Evolutionary conservation across 2,888 invertebrate genomes (phyloP).

Genomic region (Oscheius onirici): DNA sequence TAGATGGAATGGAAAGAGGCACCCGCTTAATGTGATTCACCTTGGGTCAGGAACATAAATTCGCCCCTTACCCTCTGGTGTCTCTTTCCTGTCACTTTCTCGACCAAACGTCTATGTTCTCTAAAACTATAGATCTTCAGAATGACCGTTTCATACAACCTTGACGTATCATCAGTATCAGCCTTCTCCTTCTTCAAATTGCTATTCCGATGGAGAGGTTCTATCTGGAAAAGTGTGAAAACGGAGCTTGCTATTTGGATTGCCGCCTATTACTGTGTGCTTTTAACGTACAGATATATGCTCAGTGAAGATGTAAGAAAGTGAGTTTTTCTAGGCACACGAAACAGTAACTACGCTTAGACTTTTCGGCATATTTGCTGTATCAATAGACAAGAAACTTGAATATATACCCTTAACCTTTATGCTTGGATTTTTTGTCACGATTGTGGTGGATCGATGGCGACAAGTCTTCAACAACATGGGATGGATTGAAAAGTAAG

Average conservation of each 20-base stretch:
- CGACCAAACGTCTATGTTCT: no score
- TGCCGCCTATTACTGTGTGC: constrained; percentile 50
- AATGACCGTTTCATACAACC: constrained; percentile 67
- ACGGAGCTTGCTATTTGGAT: constrained; percentile 59
- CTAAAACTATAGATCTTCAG: no score
- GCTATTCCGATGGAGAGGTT: constrained; percentile 37
- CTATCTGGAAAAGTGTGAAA: constrained; percentile 61
- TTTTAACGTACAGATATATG: constrained; percentile 46
- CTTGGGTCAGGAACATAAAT: no score
- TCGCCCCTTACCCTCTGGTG: no score
- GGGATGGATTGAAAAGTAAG: constrained; percentile 54
- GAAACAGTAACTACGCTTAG: not conserved
- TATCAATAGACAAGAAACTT: constrained; percentile 35
- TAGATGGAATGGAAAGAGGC: no score
- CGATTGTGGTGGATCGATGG: constrained; percentile 58
- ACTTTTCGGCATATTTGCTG: not conserved
- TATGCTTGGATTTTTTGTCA: constrained; percentile 63
- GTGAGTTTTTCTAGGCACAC: not conserved
- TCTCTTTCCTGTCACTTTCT: no score
- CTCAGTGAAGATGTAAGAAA: not conserved
- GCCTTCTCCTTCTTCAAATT: constrained; percentile 40
- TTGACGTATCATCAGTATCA: constrained; percentile 59
- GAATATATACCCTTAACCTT: constrained; percentile 54
- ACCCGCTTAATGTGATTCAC: no score
- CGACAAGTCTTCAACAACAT: constrained; percentile 52